Conservation (phyloP, 2,888 invertebrate species). For the Cephus nigrinus region DNA sequence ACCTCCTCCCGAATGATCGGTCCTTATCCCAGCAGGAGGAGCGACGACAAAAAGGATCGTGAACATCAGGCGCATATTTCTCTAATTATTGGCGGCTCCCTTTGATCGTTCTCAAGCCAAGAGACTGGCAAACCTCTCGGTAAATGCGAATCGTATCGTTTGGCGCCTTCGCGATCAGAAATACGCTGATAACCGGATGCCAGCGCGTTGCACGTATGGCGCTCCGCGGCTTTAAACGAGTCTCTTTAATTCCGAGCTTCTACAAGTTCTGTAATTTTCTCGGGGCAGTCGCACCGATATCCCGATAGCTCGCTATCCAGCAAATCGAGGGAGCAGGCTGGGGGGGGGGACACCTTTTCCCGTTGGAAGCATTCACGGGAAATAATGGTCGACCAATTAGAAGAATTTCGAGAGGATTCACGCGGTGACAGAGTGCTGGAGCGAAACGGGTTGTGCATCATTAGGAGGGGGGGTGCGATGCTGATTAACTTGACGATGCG, state of each 20-base stretch:
- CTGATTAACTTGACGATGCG: constrained; percentile 50
- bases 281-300: constrained; percentile 13
- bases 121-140: not conserved
- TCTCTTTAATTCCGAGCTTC: too few relatives aligned
- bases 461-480: constrained; percentile 52
- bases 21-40: too few relatives aligned
- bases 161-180: constrained; percentile 40
- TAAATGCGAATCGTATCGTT: not conserved
- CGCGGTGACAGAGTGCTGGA: constrained; percentile 14
- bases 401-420: constrained; percentile 41
- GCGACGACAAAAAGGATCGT: too few relatives aligned
- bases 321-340: not conserved
- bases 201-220: constrained; percentile 28
- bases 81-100: constrained; percentile 65
- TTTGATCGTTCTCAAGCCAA: constrained; percentile 59
- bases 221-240: not conserved
- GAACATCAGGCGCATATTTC: constrained; percentile 58
- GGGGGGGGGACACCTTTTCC: not conserved
- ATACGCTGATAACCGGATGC: constrained; percentile 56
- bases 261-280: constrained; percentile 14
- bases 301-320: too few relatives aligned
- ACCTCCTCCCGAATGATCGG: too few relatives aligned
- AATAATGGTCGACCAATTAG: constrained; percentile 47
- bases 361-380: too few relatives aligned
- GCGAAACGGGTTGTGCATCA: constrained; percentile 45